Evolutionary conservation across 2,113 vertebrate species (phyloP), one percentile per base, ranked within the genome.

Genomic region (Pampusana beccarii): DNA sequence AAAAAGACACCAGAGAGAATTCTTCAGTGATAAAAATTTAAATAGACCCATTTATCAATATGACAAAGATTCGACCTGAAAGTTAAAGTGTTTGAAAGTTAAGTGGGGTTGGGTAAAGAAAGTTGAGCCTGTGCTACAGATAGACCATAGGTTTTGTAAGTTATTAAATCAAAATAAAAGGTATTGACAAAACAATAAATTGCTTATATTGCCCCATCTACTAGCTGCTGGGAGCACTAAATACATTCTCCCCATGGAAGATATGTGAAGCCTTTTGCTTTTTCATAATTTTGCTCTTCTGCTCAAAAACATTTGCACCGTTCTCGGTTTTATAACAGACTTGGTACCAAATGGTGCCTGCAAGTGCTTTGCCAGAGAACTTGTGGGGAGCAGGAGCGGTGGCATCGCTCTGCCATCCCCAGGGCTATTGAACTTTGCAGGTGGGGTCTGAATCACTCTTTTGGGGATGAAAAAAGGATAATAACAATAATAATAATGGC

Each of bases 31-130:
- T 97, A 95, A 97, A 97, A 95, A 94, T 91, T 93, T 97, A 97
- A 97, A 97, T 96, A 94, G 96, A 72, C 85, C 69, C 95, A 97
- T 97, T 96, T 97, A 95, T 97, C 97, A 97, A 87, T 73, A 48
- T 94, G 97, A 95, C 95, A 96, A 88, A 95, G 88, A 97, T 95
- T 93, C 95, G 93, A 97, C 94, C 97, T 69, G 67, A 93, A 97
- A 96, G 95, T 91, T 86, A 93, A 97, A 96, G 91, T 62, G 75
- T 94, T 93, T 91, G 90, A 75, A 91, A 97, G 94, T 95, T 93
- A 95, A 96, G 85, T 86, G 86, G 80, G 81, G 80, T 74, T 80
- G 93, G 80, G 90, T 90, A 79, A 96, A 94, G 92, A 87, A 96
- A 96, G 92, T 91, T 94, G 94, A 81, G 77, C 64, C 93, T 82